A percentile compares a stretch with the other conserved stretches of the same genome.
Evolutionary conservation across 1,140 invertebrate genomes (phyloP).

Genomic region (Himalopsyche phryganea): DNA sequence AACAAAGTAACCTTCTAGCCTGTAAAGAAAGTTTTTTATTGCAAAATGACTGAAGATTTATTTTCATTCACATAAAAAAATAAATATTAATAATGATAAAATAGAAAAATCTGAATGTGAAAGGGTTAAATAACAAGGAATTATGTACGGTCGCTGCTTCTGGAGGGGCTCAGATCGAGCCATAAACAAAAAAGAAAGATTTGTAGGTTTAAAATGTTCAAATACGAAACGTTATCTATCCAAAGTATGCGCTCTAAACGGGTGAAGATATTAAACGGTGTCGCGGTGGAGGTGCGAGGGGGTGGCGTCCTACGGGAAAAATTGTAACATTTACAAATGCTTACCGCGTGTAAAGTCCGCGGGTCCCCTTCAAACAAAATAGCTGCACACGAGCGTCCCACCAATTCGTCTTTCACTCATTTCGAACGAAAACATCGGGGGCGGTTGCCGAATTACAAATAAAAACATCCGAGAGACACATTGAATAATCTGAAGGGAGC

Average conservation of each 20-base stretch:
- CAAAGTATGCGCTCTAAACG: too few species aligned
- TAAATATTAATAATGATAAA: too few species aligned
- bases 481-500: slow-evolving; percentile 24
- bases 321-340: background rate
- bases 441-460: slow-evolving; percentile 27
- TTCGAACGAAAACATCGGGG: slow-evolving; percentile 11
- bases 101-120: background rate
- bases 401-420: slow-evolving; percentile 5
- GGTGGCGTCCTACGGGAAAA: too few species aligned
- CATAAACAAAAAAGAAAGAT: background rate
- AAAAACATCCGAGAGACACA: slow-evolving; percentile 26
- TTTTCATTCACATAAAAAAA: too few species aligned
- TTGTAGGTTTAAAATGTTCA: background rate
- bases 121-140: background rate
- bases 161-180: background rate
- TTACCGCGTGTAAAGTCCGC: background rate
- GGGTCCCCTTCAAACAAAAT: background rate
- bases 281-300: background rate
- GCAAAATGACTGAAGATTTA: too few species aligned
- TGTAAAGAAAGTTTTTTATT: too few species aligned
- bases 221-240: too few species aligned
- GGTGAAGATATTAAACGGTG: too few species aligned
- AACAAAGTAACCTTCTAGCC: too few species aligned
- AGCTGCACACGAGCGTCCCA: background rate
- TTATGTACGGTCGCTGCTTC: background rate